These are phyloP conservation scores for Apoda limacodes DNA, from an alignment of 2,888 invertebrate genomes.

Conservation along the genomic window DNA sequence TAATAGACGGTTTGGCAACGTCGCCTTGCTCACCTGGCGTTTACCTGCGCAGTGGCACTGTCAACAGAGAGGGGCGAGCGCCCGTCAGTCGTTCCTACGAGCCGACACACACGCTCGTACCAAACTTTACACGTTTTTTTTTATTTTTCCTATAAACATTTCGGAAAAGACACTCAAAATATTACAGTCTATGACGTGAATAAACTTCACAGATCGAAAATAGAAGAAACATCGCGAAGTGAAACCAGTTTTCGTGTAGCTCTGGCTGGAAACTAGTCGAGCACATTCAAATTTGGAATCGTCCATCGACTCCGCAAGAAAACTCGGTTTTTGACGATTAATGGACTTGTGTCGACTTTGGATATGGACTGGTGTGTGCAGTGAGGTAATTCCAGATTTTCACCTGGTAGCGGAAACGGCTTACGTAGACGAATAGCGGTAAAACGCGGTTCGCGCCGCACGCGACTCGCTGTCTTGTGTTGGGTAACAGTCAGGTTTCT, in stretches of 20 bases:
- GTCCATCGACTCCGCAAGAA: slow-evolving; percentile 34
- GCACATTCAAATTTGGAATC: slow-evolving; percentile 27
- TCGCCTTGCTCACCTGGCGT: slow-evolving; percentile 64
- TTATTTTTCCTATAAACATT: slow-evolving; percentile 33
- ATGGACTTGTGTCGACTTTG: slow-evolving; percentile 29
- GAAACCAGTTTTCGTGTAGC: slow-evolving; percentile 1
- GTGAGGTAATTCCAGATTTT: slow-evolving; percentile 62
- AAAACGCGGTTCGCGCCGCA: slow-evolving; percentile 58
- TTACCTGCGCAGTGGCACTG: slow-evolving; percentile 66
- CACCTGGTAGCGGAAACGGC: slow-evolving; percentile 60
- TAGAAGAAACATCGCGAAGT: slow-evolving; percentile 4
- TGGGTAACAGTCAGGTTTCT: slow-evolving; percentile 61
- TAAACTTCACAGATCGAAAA: slow-evolving; percentile 26
- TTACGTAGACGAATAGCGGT: slow-evolving; percentile 65
- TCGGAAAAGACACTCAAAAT: slow-evolving; percentile 24
- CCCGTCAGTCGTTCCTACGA: slow-evolving; percentile 53
- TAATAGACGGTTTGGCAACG: slow-evolving; percentile 67
- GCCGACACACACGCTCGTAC: slow-evolving; percentile 48
- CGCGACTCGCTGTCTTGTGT: slow-evolving; percentile 52
- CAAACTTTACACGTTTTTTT: slow-evolving; percentile 29
- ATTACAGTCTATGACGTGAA: slow-evolving; percentile 7
- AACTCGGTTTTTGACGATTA: slow-evolving; percentile 21
- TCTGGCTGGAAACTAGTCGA: slow-evolving; percentile 1
- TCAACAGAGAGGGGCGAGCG: slow-evolving; percentile 57
- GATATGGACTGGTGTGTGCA: slow-evolving; percentile 41